Evolutionary conservation across 2,888 invertebrate genomes (phyloP).

Genomic region (Blera fallax): DNA sequence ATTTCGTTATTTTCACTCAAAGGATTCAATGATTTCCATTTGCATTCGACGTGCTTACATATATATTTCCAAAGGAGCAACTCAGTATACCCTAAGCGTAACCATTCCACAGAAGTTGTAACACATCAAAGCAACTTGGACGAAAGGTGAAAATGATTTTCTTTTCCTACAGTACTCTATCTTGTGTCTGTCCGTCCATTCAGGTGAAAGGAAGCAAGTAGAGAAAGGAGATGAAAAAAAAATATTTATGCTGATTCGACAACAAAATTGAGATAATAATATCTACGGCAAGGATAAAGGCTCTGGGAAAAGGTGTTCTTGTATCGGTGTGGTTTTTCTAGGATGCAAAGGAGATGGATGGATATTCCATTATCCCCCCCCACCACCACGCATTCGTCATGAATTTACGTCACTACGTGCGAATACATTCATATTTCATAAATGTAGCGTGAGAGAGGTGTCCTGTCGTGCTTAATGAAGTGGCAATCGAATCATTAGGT

Average conservation of each 20-base stretch:
- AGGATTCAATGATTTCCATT: slow-evolving; percentile 27
- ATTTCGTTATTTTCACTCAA: slow-evolving; percentile 17
- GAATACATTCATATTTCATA: background rate
- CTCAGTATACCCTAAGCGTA: background rate
- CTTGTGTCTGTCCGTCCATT: slow-evolving; percentile 2
- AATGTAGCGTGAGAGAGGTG: background rate
- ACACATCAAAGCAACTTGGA: slow-evolving; percentile 13
- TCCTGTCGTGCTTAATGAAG: slow-evolving; percentile 10
- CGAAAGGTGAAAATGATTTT: background rate
- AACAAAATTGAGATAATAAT: slow-evolving; percentile 48
- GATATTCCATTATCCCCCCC: slow-evolving; percentile 4
- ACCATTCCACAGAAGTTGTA: background rate
- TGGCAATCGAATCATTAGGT: slow-evolving; percentile 47
- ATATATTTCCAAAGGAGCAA: background rate
- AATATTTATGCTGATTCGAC: slow-evolving; percentile 56
- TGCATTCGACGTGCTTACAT: background rate
- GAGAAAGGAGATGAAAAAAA: background rate
- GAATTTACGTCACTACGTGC: background rate
- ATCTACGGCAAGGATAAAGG: background rate
- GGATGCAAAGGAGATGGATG: background rate
- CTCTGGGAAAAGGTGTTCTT: background rate
- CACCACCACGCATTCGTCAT: background rate
- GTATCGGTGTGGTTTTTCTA: background rate
- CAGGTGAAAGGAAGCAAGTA: slow-evolving; percentile 28
- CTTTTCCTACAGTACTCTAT: background rate